Evolutionary conservation across 2,797 vertebrate genomes (phyloP), one percentile per base, ranked within the genome.

Genomic region (Threskiornis aethiopicus): DNA sequence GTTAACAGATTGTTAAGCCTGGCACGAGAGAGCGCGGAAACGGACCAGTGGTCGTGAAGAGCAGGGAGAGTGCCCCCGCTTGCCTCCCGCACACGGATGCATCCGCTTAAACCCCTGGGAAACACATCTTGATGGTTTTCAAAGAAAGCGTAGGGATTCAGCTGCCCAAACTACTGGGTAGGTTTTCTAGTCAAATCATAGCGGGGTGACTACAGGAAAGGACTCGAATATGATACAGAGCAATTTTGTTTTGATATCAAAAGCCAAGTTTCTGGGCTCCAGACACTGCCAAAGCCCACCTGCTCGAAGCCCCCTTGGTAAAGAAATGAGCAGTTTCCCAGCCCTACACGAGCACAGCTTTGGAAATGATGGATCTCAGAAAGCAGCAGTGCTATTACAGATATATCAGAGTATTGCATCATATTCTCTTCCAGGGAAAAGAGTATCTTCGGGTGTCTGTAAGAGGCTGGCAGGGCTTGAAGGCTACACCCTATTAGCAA

Each of bases 81-180:
- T 70, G 28, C 52, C 42, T 67, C 13, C 18, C 3, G 3, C 8
- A 1, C 10, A 33, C 37, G 3, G 1, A 54, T 9, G 37, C 2
- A 31, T 20, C 73, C 2, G 0, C 44, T 67, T 57, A 47, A 84
- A 58, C 19, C 21, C 21, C 18, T 54, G 51, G 14, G 26, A 91
- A 76, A 69, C 9, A 22, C 6, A 49, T 33, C 25, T 21, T 47
- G 11, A 17, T 16, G 18, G 37, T 11, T 73, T 85, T 52, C 76
- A 59, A 64, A 72, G n/a, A 61, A 85, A 80, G 22, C 26, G 41
- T 24, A 66, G 28, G n/a, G 47, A 87, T 70, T 66, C 87, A 77
- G 39, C 66, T 72, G 79, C 15, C 33, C 57, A 35, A 82, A 59
- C 44, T 54, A 83, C 31, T 41, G 20, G 29, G 4, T 41, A 76